phyloP scores from a whole-genome alignment of 2,113 vertebrate genomes.

The Girardinichthys multiradiatus region DNA sequence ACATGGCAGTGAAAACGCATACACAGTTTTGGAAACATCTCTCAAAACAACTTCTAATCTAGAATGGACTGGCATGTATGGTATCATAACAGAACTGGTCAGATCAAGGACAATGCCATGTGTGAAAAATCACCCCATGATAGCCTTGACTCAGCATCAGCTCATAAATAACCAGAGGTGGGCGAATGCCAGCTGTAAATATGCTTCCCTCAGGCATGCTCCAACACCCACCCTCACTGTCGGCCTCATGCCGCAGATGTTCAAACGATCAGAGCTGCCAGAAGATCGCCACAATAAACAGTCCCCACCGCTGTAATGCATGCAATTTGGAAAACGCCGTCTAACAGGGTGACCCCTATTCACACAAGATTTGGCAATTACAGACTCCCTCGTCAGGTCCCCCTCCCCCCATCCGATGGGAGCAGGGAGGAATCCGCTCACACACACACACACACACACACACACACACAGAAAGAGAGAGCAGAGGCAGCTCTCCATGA shows the following conservation, averaged over 20 bases:
- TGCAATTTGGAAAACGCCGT: conserved; percentile 54
- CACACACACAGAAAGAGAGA: conserved; percentile 4
- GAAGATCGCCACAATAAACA: conserved; percentile 56
- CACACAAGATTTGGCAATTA: conserved; percentile 81
- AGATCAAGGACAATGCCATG: conserved; percentile 3
- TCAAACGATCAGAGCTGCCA: conserved; percentile 48
- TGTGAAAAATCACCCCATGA: conserved; percentile 51
- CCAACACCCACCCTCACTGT: conserved; percentile 25
- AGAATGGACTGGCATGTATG: neutral
- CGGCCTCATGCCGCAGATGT: conserved; percentile 58
- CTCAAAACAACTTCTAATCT: neutral
- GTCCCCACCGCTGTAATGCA: conserved; percentile 54
- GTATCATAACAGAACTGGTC: conserved; percentile 30
- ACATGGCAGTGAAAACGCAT: neutral
- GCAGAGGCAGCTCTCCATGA: conserved; percentile 72
- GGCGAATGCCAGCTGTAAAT: conserved; percentile 51
- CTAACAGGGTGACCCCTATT: conserved; percentile 71
- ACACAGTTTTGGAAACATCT: neutral
- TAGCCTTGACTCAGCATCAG: conserved; percentile 69
- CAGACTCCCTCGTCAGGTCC: conserved; percentile 70
- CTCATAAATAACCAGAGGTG: conserved; percentile 63
- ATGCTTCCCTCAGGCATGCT: conserved; percentile 19
- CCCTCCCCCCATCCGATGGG: conserved; percentile 73
- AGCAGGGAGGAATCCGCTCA: conserved; percentile 73
- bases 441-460: conserved; percentile 16